Base-by-base conservation (phyloP, 2,113 vertebrate genomes). In the Vicugna pacos region DNA sequence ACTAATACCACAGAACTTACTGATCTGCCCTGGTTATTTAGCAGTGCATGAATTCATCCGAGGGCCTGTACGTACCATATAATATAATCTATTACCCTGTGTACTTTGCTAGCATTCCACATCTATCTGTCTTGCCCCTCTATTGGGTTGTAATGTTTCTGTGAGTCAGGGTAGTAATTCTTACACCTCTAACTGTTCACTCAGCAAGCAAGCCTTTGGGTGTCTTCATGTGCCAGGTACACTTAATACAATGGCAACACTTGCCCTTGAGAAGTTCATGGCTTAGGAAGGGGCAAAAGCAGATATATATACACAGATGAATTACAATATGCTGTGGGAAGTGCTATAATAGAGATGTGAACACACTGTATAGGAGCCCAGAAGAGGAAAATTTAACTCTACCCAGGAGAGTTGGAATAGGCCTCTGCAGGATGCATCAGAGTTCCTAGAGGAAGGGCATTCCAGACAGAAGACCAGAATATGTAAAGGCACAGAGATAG, bases 221-320 rank as follows among this genome's bases (percentile, higher is more conserved):
- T 32, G 8, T 94, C 58, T 72, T 19, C 52, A 15, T 30, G 32
- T 58, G 20, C 38, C 24, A 88, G 46, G 60, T 26, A 90, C 42
- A 42, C 48, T 62, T 82, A 65, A 81, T 46, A 76, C 9, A 69
- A 38, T 19, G n/a, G 32, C 5, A 56, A 46, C 58, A 77, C 28
- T 52, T 65, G n/a, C 26, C 32, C 32, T 65, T 32, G 60, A 91
- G 30, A n/a, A 87, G 50, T n/a, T 93, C 6, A 4, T 65, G 15
- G 22, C 56, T 85, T 81, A 89, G 70, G 24, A 84, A 85, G 46
- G 28, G 35, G 14, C 42, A 96, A 50, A 94, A 91, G 35, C 76
- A 42, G 9, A 65, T 35, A 24, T 6, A 67, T 8, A 67, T 8
- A 35, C 89, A 38, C 7, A 87, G 64, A 95, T 56, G 35, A 56